Conservation (phyloP, 2,113 vertebrate species). For the Vanacampus margaritifer region DNA sequence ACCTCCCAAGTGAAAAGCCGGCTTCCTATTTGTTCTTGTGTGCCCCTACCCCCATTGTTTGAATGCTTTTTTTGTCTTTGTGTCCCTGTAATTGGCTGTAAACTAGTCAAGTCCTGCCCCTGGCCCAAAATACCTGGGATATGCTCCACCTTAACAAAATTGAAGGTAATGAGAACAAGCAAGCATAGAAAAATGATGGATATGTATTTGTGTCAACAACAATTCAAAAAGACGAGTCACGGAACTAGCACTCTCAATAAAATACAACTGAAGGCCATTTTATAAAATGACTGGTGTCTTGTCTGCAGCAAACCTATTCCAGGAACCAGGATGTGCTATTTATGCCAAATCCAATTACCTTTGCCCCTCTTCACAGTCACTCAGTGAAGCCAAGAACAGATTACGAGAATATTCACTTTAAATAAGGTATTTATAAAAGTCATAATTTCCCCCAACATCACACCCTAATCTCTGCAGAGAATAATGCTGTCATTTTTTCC, state of each 20-base stretch:
- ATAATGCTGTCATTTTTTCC: neutral
- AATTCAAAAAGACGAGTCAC: neutral
- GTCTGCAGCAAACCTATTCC: neutral
- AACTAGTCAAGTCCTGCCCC: too few species aligned
- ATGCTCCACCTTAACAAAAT: too few species aligned
- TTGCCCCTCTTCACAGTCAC: constrained; percentile 56
- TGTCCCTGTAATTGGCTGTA: too few species aligned
- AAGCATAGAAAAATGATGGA: neutral
- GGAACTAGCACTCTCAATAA: neutral
- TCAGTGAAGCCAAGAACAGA: constrained; percentile 53
- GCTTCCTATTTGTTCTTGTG: too few species aligned
- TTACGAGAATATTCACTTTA: constrained; percentile 57
- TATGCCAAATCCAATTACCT: constrained; percentile 69
- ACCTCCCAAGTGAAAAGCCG: too few species aligned
- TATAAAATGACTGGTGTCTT: neutral
- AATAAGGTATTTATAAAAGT: constrained; percentile 10
- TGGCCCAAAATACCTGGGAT: too few species aligned
- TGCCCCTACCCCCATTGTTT: too few species aligned
- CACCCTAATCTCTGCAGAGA: neutral
- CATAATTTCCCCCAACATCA: neutral
- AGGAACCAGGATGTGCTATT: constrained; percentile 56
- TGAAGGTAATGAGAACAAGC: too few species aligned
- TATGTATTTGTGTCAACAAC: neutral
- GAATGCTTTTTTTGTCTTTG: too few species aligned
- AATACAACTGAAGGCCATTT: neutral